These are phyloP conservation scores for Isaurus tuberculatus DNA, from an alignment of 92 coral and sea anemone species.

Conservation along the genomic window DNA sequence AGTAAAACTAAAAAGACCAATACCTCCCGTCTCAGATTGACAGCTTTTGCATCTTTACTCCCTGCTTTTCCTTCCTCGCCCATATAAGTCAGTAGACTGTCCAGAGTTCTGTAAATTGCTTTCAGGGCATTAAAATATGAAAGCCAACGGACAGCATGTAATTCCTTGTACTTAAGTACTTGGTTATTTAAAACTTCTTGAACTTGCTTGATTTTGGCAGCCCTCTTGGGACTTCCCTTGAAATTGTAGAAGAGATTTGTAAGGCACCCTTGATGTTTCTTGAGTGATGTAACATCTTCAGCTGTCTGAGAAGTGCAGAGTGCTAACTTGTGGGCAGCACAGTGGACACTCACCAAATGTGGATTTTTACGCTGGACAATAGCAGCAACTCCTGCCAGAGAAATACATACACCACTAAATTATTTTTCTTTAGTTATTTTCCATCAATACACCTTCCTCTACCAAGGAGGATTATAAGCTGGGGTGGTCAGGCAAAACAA, in stretches of 20 bases:
- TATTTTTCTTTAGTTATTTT: no score
- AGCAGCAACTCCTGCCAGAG: conserved; percentile 35
- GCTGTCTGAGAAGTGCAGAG: conserved; percentile 39
- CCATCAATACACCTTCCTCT: no score
- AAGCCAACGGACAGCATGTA: no score
- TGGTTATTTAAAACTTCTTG: neutral
- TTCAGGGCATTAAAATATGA: conserved; percentile 35
- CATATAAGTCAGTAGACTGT: conserved; percentile 28
- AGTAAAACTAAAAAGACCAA: neutral
- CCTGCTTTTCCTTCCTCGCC: conserved; percentile 23
- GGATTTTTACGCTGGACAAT: conserved; percentile 17
- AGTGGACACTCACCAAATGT: no score
- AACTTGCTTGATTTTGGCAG: neutral
- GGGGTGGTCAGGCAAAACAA: no score
- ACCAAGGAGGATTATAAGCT: no score
- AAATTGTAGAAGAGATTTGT: conserved; percentile 17
- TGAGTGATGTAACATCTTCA: no score
- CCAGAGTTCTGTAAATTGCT: conserved; percentile 28
- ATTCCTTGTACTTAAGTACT: conserved; percentile 33
- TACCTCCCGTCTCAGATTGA: conserved; percentile 35
- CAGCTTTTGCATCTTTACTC: conserved; percentile 41
- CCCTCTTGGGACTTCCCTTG: conserved; percentile 19
- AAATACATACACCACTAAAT: no score
- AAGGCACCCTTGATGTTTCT: no score
- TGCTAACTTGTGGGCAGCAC: conserved; percentile 37